Evolutionary conservation across 2,888 invertebrate genomes (phyloP).

Genomic region (Drosophila mimica): DNA sequence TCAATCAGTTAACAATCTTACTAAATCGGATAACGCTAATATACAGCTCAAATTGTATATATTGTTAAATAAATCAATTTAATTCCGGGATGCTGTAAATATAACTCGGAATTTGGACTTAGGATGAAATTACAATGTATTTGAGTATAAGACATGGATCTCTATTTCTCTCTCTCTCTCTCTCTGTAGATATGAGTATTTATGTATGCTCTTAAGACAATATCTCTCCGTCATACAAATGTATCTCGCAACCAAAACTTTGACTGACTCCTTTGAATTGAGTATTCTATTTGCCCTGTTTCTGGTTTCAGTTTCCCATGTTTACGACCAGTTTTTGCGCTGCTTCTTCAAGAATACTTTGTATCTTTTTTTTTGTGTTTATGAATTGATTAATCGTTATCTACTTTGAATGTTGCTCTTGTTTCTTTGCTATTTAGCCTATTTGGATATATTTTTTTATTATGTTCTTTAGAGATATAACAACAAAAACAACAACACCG

Average conservation of each 20-base stretch:
- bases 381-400: conserved; percentile 29
- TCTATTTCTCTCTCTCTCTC: neutral
- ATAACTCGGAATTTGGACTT: conserved; percentile 2
- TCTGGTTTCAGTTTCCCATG: conserved; percentile 27
- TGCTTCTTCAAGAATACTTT: conserved; percentile 36
- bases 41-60: conserved; percentile 20
- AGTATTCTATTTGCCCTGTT: conserved; percentile 3
- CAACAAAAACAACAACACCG: conserved; percentile 76
- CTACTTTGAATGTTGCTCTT: conserved; percentile 70
- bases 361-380: conserved; percentile 13
- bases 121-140: conserved; percentile 3
- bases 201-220: conserved; percentile 7
- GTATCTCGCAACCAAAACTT: neutral
- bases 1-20: conserved; percentile 27
- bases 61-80: neutral
- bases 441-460: conserved; percentile 40
- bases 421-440: conserved; percentile 73
- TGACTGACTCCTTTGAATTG: conserved; percentile 3
- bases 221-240: conserved; percentile 2
- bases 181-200: conserved; percentile 12
- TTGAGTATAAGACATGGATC: conserved; percentile 10
- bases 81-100: conserved; percentile 22
- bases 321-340: conserved; percentile 29
- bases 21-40: conserved; percentile 9
- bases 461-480: conserved; percentile 66